Percentiles rank a stretch among this genome's conserved stretches.
Conservation (phyloP, 2,113 vertebrate species). For the Dolichotis patagonum region DNA sequence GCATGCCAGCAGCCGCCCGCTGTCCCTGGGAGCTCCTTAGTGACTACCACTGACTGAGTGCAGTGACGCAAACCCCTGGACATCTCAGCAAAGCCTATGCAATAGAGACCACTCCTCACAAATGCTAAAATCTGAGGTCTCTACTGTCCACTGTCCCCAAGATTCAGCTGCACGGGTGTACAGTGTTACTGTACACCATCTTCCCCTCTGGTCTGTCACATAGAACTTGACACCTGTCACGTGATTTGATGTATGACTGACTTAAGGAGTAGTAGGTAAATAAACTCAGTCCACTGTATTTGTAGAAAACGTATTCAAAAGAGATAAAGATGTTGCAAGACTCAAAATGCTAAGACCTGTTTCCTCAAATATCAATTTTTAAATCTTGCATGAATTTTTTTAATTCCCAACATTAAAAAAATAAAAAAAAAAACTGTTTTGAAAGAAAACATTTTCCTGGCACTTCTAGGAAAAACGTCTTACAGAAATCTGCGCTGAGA, state of each 20-base stretch:
- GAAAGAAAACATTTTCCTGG: neutral
- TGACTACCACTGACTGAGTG: neutral
- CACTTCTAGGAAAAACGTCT: neutral
- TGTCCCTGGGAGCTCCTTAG: no score
- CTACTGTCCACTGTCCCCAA: neutral
- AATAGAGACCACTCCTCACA: neutral
- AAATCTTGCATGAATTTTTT: neutral
- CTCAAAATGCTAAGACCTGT: neutral
- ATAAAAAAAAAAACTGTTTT: neutral
- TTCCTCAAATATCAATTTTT: neutral
- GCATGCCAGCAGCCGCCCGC: neutral
- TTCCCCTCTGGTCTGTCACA: neutral
- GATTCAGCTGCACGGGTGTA: neutral
- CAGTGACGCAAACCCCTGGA: neutral
- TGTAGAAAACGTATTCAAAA: neutral
- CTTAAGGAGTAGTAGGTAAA: neutral
- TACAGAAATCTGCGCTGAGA: neutral
- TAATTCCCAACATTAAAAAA: neutral
- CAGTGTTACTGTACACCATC: no score
- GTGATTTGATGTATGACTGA: neutral
- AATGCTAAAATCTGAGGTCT: neutral
- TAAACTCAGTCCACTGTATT: neutral
- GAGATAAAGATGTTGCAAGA: neutral
- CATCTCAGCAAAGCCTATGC: neutral
- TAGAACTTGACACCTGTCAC: neutral